Percentiles rank a stretch among this genome's conserved stretches.
Conservation (phyloP, 2,888 invertebrate species). For the Acanthosoma haemorrhoidale region DNA sequence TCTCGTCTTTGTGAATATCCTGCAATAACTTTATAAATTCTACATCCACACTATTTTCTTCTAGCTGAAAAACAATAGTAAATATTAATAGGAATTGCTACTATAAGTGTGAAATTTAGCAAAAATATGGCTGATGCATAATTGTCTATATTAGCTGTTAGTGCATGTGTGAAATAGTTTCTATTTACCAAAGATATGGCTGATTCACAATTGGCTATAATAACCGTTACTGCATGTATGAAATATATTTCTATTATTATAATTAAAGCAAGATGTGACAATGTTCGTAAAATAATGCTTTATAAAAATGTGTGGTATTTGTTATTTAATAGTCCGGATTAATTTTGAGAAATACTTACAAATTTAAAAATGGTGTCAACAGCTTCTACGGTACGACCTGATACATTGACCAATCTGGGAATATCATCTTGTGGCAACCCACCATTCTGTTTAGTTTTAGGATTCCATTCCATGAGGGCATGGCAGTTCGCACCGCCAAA, state of each 20-base stretch:
- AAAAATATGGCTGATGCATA: too few relatives aligned
- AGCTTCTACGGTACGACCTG: conserved; percentile 75
- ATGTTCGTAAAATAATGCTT: background rate
- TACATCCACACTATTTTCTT: conserved; percentile 56
- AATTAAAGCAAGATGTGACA: too few relatives aligned
- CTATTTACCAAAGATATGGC: too few relatives aligned
- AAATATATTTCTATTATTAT: too few relatives aligned
- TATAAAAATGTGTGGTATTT: background rate
- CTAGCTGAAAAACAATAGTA: conserved; percentile 44
- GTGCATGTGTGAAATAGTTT: too few relatives aligned
- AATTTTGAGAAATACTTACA: conserved; percentile 45
- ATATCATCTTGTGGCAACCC: conserved; percentile 59
- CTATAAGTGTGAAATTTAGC: too few relatives aligned
- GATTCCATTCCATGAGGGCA: conserved; percentile 57
- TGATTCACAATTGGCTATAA: too few relatives aligned
- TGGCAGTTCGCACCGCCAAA: conserved; percentile 88
- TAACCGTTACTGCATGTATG: too few relatives aligned
- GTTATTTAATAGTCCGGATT: background rate
- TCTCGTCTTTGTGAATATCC: conserved; percentile 49
- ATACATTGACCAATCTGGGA: conserved; percentile 66
- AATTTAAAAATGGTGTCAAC: conserved; percentile 61
- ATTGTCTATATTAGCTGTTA: too few relatives aligned
- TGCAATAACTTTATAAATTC: conserved; percentile 59
- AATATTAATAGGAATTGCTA: too few relatives aligned
- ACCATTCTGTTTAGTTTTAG: conserved; percentile 57